These are phyloP conservation scores for Agonopterix subpropinquella DNA, from an alignment of 2,888 invertebrate species.

Conservation along the genomic window DNA sequence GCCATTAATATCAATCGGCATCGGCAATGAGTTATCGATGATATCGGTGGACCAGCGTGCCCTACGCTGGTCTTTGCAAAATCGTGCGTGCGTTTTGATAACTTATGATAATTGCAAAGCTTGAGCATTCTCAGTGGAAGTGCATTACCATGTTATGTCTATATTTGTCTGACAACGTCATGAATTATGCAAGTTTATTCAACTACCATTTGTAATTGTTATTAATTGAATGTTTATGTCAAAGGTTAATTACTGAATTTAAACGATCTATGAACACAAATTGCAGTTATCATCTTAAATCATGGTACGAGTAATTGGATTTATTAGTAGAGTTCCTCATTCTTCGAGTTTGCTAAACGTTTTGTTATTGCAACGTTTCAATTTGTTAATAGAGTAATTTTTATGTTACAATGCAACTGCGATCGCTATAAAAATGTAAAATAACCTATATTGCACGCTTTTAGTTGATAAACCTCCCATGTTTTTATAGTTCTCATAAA, in stretches of 20 bases:
- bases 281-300: too few relatives aligned
- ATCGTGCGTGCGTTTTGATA: neutral
- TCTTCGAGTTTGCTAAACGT: too few relatives aligned
- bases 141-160: neutral
- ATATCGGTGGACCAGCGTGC: neutral
- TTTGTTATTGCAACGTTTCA: too few relatives aligned
- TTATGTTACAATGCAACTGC: too few relatives aligned
- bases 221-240: neutral
- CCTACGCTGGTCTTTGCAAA: neutral
- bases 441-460: slow-evolving; percentile 7
- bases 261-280: neutral
- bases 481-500: slow-evolving; percentile 11
- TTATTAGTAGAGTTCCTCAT: too few relatives aligned
- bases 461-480: slow-evolving; percentile 2
- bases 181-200: neutral
- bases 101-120: neutral
- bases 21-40: neutral
- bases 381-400: too few relatives aligned
- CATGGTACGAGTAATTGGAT: too few relatives aligned
- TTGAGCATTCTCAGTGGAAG: neutral
- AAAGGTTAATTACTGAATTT: neutral
- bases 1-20: neutral
- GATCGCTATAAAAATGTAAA: neutral
- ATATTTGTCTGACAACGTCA: neutral
- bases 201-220: too few relatives aligned